Percentiles rank a stretch among this genome's conserved stretches.
Conservation (phyloP, 1,140 invertebrate genomes). For the Nylanderia fulva region DNA sequence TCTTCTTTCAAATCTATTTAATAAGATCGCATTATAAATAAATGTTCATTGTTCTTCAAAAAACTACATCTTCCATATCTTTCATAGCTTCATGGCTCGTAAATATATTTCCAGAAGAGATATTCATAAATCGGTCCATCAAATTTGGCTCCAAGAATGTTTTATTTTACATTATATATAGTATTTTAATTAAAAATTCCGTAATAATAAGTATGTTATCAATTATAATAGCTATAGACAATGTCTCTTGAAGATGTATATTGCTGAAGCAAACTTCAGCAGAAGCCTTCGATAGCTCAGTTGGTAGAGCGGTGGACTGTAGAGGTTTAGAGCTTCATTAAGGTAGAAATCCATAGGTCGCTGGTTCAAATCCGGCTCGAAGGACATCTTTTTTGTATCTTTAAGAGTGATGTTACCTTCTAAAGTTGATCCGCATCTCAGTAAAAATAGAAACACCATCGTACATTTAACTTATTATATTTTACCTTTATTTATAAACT, state of each 20-base stretch:
- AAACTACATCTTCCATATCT: conserved; percentile 89
- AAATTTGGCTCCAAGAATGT: neutral
- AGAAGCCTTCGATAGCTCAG: conserved; percentile 67
- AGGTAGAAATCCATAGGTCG: conserved; percentile 79
- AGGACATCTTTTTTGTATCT: conserved; percentile 71
- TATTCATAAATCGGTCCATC: conserved; percentile 66
- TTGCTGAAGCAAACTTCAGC: conserved; percentile 2
- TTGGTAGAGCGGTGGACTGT: conserved; percentile 73
- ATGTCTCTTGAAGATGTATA: neutral
- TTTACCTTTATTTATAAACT: neutral
- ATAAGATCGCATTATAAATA: neutral
- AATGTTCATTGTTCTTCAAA: neutral
- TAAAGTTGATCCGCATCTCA: neutral
- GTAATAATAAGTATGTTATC: neutral
- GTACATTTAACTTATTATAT: neutral
- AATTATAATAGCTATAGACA: neutral
- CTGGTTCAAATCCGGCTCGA: conserved; percentile 83
- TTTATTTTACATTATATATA: neutral
- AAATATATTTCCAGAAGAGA: conserved; percentile 78
- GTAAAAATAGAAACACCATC: neutral
- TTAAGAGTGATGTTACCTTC: neutral
- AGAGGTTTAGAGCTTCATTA: conserved; percentile 30
- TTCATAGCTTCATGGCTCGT: conserved; percentile 90
- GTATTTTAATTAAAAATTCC: neutral
- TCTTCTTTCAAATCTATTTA: conserved; percentile 34